Base-by-base conservation (phyloP, 2,888 invertebrate species). In the Leucoma salicis region DNA sequence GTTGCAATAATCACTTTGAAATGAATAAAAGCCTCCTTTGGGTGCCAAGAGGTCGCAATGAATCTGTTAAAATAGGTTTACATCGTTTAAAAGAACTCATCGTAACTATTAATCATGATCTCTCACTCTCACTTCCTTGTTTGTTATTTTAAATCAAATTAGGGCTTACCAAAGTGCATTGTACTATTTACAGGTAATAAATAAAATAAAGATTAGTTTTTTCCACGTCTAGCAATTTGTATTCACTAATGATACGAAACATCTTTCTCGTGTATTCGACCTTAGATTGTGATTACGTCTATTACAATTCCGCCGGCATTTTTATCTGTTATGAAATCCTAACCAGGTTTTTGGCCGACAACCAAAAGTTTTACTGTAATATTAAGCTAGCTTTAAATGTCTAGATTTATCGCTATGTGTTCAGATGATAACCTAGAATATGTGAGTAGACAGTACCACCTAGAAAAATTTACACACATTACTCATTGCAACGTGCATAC, bases 1-100 rank as follows among this genome's bases (percentile, higher is more conserved):
- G 61, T 58, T 50, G 62, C 53, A 63, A 65, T 62, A 65, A 54
- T 55, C 64, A 62, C 46, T 42, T 53, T 42, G 39, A 39, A 47
- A 37, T 53, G 49, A 59, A 65, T 43, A 64, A 58, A 65, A 47
- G 38, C 16, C n/a, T 43, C 12, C 55, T 63, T 57, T 50, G 49
- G 48, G 48, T 56, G 56, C 54, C 53, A 61, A 57, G 48, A 56
- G 52, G 53, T 63, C 46, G 41, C 25, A 14, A 44, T 45, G 42
- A 28, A 29, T 39, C 35, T 21, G 8, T 3, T 24, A 14, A 2
- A 32, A 6, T 42, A 42, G 31, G 43, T 35, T n/a, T n/a, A 46
- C 31, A 42, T 49, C 44, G 39, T 46, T 29, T 51, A 14, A 37
- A 44, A 36, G 48, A 41, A 28, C 49, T 50, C 47, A 44, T 39